Conservation (phyloP, 2,113 vertebrate species). For the Indicator indicator region DNA sequence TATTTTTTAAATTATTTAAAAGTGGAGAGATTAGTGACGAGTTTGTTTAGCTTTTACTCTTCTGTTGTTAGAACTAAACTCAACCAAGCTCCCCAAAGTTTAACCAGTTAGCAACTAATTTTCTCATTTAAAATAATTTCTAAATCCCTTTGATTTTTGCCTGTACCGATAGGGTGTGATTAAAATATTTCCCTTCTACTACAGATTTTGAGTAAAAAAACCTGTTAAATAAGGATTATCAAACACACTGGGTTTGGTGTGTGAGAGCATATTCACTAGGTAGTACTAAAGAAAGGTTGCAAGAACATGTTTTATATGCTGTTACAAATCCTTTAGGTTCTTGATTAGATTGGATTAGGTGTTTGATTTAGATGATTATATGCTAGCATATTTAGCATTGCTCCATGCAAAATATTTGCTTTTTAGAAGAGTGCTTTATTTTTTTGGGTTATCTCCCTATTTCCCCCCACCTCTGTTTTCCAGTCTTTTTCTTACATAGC, state of each 20-base stretch:
- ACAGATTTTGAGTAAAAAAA: neutral
- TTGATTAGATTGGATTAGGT: neutral
- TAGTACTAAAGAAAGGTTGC: neutral
- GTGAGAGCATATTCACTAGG: neutral
- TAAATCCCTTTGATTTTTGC: neutral
- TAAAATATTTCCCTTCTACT: neutral
- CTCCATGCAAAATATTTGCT: neutral
- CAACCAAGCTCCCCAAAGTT: neutral
- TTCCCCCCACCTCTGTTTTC: neutral
- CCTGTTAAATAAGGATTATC: neutral
- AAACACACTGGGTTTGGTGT: neutral
- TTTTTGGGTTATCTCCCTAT: neutral
- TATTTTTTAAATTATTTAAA: neutral
- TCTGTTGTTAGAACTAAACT: neutral
- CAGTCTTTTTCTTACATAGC: neutral
- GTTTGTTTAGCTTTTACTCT: neutral
- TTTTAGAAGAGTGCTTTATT: neutral
- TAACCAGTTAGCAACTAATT: neutral
- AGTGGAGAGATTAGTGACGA: neutral
- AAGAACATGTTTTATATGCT: neutral
- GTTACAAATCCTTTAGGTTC: neutral
- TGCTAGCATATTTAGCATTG: neutral
- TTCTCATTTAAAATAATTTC: neutral
- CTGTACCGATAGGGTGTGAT: neutral
- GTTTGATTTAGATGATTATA: neutral